Evolutionary conservation across 2,888 invertebrate genomes (phyloP).

Genomic region (Pollenia angustigena): DNA sequence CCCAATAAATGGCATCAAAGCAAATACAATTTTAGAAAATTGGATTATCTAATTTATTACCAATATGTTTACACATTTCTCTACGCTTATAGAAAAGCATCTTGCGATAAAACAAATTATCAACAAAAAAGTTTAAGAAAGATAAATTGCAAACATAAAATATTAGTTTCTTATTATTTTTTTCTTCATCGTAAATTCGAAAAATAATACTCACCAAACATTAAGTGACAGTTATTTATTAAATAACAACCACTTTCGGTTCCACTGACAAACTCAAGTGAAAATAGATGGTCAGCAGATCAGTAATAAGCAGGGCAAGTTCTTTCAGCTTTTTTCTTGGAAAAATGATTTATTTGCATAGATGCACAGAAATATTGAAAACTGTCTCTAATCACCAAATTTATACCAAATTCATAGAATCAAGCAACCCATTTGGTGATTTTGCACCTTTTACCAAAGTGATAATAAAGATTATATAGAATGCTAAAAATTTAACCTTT

Average conservation of each 20-base stretch:
- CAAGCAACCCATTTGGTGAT: no score
- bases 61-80: neutral
- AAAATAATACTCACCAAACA: neutral
- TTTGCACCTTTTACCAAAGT: no score
- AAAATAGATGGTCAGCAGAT: no score
- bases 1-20: neutral
- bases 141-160: neutral
- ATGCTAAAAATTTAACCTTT: no score
- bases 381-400: no score
- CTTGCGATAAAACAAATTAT: neutral
- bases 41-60: constrained; percentile 1
- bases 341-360: no score
- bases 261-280: neutral
- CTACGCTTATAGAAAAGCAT: neutral
- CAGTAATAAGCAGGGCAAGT: no score
- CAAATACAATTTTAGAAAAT: constrained; percentile 21
- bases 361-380: no score
- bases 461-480: no score
- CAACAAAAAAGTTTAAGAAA: neutral
- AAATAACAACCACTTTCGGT: constrained; percentile 32
- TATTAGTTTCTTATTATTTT: neutral
- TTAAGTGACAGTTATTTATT: constrained; percentile 28
- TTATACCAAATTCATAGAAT: no score
- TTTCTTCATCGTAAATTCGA: no score
- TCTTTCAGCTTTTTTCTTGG: no score